Conservation (phyloP, 92 coral and sea anemone species). For the Epizoanthus stellaris region DNA sequence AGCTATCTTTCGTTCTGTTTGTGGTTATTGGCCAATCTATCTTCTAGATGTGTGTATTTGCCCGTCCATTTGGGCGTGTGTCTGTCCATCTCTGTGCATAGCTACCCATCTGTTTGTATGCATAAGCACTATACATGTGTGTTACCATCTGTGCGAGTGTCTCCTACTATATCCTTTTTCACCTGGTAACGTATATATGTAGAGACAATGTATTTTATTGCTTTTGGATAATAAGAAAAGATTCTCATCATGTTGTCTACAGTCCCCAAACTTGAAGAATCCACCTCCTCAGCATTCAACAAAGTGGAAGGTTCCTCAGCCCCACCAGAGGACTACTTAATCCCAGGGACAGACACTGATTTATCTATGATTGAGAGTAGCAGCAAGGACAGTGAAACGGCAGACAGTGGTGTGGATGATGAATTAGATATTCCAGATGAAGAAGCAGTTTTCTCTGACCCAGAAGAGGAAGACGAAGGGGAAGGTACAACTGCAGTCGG, state of each 20-base stretch:
- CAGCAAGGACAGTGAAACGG: slow-evolving; percentile 63
- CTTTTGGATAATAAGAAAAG: not conserved
- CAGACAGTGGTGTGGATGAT: slow-evolving; percentile 89
- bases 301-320: slow-evolving; percentile 72
- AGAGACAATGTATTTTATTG: too few relatives aligned
- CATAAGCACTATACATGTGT: too few relatives aligned
- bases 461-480: slow-evolving; percentile 92
- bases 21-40: too few relatives aligned
- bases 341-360: slow-evolving; percentile 58
- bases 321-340: slow-evolving; percentile 37
- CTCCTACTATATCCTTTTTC: too few relatives aligned
- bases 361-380: slow-evolving; percentile 51
- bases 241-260: not conserved
- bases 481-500: slow-evolving; percentile 53
- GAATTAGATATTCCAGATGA: slow-evolving; percentile 87
- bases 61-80: too few relatives aligned
- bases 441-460: slow-evolving; percentile 98
- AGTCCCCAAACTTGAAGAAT: slow-evolving; percentile 80
- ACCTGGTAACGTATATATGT: too few relatives aligned
- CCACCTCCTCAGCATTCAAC: slow-evolving; percentile 73
- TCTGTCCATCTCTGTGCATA: too few relatives aligned
- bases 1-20: too few relatives aligned
- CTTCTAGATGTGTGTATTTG: too few relatives aligned
- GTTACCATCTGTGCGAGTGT: too few relatives aligned
- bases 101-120: too few relatives aligned